A percentile compares a stretch with the other conserved stretches of the same genome.
Conservation (phyloP, 2,113 vertebrate species). For the Gymnogyps californianus region DNA sequence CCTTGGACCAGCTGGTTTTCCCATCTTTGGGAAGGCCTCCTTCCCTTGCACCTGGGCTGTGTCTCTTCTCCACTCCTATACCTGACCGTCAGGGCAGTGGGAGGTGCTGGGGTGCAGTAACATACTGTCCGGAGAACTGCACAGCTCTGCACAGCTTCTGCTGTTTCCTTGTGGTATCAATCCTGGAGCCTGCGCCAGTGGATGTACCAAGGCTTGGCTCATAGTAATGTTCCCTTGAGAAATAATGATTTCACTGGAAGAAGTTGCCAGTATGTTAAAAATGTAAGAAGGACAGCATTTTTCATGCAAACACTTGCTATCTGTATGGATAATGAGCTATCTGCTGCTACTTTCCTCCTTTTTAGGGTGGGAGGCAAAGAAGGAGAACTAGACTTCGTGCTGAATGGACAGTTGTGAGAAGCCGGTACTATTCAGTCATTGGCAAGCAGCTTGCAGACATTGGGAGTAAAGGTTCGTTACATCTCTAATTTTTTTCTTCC, state of each 20-base stretch:
- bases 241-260: background rate
- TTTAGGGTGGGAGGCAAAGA: background rate
- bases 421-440: background rate
- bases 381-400: background rate
- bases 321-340: background rate
- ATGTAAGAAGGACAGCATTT: slow-evolving; percentile 15
- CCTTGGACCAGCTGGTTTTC: background rate
- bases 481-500: slow-evolving; percentile 16
- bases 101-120: background rate
- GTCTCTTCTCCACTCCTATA: background rate
- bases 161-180: background rate
- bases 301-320: background rate
- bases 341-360: background rate
- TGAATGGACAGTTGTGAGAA: background rate
- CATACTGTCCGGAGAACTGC: background rate
- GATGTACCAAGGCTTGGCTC: background rate
- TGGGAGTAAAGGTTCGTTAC: background rate
- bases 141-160: background rate
- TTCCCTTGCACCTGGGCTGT: background rate
- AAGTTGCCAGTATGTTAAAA: slow-evolving; percentile 19
- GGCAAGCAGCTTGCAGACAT: background rate
- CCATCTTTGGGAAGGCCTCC: background rate
- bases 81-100: background rate
- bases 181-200: background rate
- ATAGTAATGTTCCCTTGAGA: background rate